Conservation (phyloP, 2,797 vertebrate species). For the Peromyscus aztecus region DNA sequence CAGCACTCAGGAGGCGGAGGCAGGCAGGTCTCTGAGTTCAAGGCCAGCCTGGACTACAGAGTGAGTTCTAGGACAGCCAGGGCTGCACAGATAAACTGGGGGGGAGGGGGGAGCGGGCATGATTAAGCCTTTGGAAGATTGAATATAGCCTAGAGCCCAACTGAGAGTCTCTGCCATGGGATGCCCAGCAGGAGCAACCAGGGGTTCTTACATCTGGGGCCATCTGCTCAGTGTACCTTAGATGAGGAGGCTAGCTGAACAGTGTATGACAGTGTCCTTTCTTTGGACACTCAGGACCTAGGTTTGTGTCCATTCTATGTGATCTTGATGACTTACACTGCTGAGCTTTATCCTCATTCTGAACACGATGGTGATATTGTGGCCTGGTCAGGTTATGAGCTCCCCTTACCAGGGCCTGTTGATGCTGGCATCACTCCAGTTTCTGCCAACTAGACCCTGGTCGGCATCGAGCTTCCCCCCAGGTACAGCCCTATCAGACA, state of each 20-base stretch:
- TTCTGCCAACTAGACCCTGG: not conserved
- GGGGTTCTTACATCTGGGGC: no score
- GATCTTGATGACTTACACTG: not conserved
- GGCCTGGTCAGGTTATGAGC: not conserved
- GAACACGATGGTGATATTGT: not conserved
- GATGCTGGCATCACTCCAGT: not conserved
- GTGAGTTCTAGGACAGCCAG: not conserved
- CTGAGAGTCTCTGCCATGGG: not conserved
- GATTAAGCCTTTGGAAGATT: not conserved
- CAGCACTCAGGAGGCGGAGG: not conserved
- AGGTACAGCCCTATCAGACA: not conserved
- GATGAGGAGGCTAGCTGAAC: not conserved
- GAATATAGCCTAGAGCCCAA: accelerated
- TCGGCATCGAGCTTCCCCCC: not conserved
- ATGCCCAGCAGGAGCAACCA: not conserved
- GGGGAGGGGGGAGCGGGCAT: no score
- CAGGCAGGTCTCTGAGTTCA: not conserved
- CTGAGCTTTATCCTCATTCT: not conserved
- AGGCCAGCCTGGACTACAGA: not conserved
- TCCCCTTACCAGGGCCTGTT: not conserved
- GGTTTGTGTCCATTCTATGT: not conserved
- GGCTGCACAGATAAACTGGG: not conserved
- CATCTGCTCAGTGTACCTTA: not conserved
- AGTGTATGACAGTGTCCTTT: not conserved
- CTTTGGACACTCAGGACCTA: not conserved